These are phyloP conservation scores for Chydorus sphaericus DNA, from an alignment of 2,888 invertebrate genomes.

Conservation along the genomic window DNA sequence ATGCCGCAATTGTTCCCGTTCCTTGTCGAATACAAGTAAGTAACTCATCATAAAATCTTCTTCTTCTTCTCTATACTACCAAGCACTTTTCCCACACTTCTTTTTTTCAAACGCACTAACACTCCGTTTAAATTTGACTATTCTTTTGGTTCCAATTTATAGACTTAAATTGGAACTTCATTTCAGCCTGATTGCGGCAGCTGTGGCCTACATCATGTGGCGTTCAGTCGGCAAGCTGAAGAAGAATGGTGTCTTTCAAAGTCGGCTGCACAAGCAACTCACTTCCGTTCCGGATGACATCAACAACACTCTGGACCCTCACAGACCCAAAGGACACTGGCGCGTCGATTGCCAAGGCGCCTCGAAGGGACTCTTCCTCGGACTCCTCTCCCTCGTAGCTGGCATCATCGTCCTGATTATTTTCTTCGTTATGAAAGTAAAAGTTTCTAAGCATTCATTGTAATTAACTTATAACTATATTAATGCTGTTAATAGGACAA, in stretches of 20 bases:
- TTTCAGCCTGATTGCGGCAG: conserved; percentile 37
- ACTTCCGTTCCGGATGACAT: neutral
- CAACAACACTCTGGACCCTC: conserved; percentile 8
- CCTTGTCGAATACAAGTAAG: conserved; percentile 38
- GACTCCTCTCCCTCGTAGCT: conserved; percentile 37
- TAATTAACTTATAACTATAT: neutral
- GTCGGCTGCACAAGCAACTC: neutral
- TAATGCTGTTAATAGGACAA: conserved; percentile 25
- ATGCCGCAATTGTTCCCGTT: conserved; percentile 40
- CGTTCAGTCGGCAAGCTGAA: conserved; percentile 32
- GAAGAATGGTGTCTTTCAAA: conserved; percentile 11
- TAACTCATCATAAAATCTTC: neutral
- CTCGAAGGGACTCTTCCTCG: conserved; percentile 38
- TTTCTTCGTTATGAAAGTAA: conserved; percentile 34
- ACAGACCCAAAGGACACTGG: conserved; percentile 16
- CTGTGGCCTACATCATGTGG: conserved; percentile 40
- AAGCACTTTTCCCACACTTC: neutral
- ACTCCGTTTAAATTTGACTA: neutral
- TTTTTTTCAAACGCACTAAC: neutral
- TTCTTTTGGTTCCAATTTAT: conserved; percentile 5
- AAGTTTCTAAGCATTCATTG: too few relatives aligned
- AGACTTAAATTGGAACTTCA: conserved; percentile 15
- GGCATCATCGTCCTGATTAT: conserved; percentile 38
- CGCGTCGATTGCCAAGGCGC: conserved; percentile 36
- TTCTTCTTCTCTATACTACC: neutral